Evolutionary conservation across 1,140 invertebrate genomes (phyloP).

Genomic region (Dryas iulia): DNA sequence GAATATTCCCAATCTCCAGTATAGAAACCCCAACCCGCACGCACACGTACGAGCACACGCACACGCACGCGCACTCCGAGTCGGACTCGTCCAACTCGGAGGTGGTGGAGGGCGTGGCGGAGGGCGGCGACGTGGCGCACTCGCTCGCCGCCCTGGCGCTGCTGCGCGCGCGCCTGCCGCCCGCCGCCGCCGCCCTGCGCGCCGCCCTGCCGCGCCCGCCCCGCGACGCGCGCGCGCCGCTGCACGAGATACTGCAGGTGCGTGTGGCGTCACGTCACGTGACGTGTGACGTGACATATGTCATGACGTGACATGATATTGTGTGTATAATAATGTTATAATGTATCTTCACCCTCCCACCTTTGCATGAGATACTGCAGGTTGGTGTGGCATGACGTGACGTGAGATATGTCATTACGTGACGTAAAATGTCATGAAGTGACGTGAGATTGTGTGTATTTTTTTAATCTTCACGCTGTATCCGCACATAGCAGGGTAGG

Average conservation of each 20-base stretch:
- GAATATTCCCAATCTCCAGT: background rate
- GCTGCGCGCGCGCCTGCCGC: constrained; percentile 55
- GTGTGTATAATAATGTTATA: too few species aligned
- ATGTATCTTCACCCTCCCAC: too few species aligned
- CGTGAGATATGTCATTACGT: too few species aligned
- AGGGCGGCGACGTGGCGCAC: constrained; percentile 58
- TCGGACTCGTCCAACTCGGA: constrained; percentile 25
- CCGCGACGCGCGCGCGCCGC: constrained; percentile 32
- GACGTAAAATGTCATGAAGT: too few species aligned
- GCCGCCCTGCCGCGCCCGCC: constrained; percentile 48
- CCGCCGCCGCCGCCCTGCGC: constrained; percentile 48
- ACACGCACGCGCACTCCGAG: constrained; percentile 14
- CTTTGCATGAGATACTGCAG: too few species aligned
- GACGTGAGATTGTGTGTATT: too few species aligned
- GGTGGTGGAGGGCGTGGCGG: constrained; percentile 44
- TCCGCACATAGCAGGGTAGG: too few species aligned
- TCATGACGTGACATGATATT: too few species aligned
- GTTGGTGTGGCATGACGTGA: too few species aligned
- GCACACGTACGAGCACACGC: background rate
- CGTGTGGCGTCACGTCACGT: too few species aligned
- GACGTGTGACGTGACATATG: too few species aligned
- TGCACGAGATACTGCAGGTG: constrained; percentile 56
- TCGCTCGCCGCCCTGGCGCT: constrained; percentile 57
- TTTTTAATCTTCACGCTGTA: too few species aligned
- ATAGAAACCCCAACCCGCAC: background rate